A percentile compares a stretch with the other conserved stretches of the same genome.
Conservation (phyloP, 2,888 invertebrate genomes). For the Frankliniella fusca region DNA sequence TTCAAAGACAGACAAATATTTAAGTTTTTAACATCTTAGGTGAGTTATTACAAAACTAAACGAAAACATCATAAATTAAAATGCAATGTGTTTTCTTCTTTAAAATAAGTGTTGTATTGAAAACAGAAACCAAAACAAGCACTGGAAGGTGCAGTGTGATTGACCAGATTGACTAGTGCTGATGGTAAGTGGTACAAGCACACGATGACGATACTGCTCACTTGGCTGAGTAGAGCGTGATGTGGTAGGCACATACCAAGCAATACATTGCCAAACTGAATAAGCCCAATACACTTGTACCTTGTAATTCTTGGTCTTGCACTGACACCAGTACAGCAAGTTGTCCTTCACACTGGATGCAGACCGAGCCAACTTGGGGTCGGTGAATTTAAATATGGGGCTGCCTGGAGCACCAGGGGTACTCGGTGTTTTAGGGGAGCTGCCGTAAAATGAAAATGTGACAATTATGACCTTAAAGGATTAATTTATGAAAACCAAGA, state of each 20-base stretch:
- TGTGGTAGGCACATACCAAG: constrained; percentile 2
- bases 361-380: constrained; percentile 83
- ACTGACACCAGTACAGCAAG: constrained; percentile 94
- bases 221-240: no score
- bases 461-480: not conserved
- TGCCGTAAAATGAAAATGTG: constrained; percentile 46
- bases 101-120: no score
- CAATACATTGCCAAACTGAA: not conserved
- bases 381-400: constrained; percentile 85
- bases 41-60: no score
- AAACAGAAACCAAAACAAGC: no score
- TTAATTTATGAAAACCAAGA: not conserved
- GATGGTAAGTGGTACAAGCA: no score
- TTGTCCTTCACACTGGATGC: constrained; percentile 95
- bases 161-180: no score
- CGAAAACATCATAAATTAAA: no score
- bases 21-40: no score
- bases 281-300: constrained; percentile 53
- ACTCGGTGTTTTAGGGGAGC: constrained; percentile 63
- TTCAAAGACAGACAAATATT: no score
- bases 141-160: no score
- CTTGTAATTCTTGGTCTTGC: constrained; percentile 96
- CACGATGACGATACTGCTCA: no score
- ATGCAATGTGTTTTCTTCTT: no score
- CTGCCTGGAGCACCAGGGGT: constrained; percentile 56